Evolutionary conservation across 2,888 invertebrate genomes (phyloP), one percentile per base, ranked within the genome.

Genomic region (Andrena fulva): DNA sequence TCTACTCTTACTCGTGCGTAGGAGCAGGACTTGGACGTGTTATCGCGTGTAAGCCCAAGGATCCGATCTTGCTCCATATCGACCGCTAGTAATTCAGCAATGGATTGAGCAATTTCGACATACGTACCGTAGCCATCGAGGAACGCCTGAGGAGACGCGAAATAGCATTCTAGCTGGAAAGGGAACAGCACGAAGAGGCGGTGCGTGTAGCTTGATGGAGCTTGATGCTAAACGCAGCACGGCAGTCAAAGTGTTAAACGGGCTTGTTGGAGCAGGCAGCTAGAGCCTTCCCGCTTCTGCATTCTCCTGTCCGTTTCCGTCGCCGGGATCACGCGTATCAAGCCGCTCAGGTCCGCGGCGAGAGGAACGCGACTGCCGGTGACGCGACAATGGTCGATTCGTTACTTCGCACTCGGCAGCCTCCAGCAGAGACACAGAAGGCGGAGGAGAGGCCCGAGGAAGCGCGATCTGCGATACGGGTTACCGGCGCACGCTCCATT

Each of bases 351-450:
- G 75, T 71, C 29, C 77, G 33, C 63, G 62, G 59, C 63, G 82
- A 71, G 82, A 72, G 72, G 69, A 72, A 69, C 75, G 54, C 56
- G 76, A 59, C 63, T 68, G 67, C 64, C 42, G 60, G 52, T 83
- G 86, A 86, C 85, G 85, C 82, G 85, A 89, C 88, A 88, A 90
- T 89, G 80, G 85, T 74, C 87, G 86, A 89, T 89, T 86, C 85
- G 84, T 89, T 88, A 87, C 86, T 82, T 87, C 80, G 73, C 84
- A 79, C 79, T 79, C 74, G 68, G 76, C 77, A 73, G 72, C 75
- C 81, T 66, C 72, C 52, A 56, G 64, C 75, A 77, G 70, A 62
- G 73, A 78, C 42, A 66, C 62, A 20, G 33, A n/a, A 73, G 78
- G 24, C 42, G 27, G 29, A 33, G 68, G 69, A 59, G 74, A 64